Evolutionary conservation across 37 sponge, comb jelly and placozoan genomes (phyloP), one percentile per base, ranked within the genome.

Genomic region (Spongilla lacustris): DNA sequence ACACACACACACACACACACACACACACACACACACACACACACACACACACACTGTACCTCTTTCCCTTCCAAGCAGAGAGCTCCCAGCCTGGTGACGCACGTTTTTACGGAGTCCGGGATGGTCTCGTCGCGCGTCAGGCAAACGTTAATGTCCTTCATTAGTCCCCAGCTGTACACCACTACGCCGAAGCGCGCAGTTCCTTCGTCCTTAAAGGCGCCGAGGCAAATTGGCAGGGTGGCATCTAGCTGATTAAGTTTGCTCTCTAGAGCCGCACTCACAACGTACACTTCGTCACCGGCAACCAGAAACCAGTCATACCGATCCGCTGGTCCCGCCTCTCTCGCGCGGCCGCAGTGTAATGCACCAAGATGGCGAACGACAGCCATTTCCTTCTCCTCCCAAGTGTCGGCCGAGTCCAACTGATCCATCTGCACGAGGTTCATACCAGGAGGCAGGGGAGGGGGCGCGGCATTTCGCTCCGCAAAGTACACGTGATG

Each of bases 291-390:
- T 30, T 71, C 79, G 37, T 91, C 91, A 28, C 83, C 79, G 2
- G 82, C 77, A 0, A 91, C 32, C 66, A 91, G 13, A 50, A 91
- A 86, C 91, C 91, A 91, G 28, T 86, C 87, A 35, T 81, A 68
- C 21, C 14, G 34, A 32, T 85, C 76, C 48, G 38, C n/a, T n/a
- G n/a, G n/a, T n/a, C n/a, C n/a, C 8, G 4, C 46, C 46, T 46
- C 46, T 46, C 4, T 46, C 46, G 46, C 4, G 19, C 19, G 58
- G 58, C 11, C 58, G 21, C 80, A 77, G 35, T 82, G 86, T 26
- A 82, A 67, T 25, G 70, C 71, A 13, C 76, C 50, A 48, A 91
- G 77, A 66, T 91, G 86, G 68, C 86, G 76, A 0, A 91, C 50
- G 10, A 81, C 87, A 0, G 78, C 28, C 22, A 86, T 0, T 29